Evolutionary conservation across 2,888 invertebrate genomes (phyloP), one percentile per base, ranked within the genome.

Genomic region (Troilus luridus): DNA sequence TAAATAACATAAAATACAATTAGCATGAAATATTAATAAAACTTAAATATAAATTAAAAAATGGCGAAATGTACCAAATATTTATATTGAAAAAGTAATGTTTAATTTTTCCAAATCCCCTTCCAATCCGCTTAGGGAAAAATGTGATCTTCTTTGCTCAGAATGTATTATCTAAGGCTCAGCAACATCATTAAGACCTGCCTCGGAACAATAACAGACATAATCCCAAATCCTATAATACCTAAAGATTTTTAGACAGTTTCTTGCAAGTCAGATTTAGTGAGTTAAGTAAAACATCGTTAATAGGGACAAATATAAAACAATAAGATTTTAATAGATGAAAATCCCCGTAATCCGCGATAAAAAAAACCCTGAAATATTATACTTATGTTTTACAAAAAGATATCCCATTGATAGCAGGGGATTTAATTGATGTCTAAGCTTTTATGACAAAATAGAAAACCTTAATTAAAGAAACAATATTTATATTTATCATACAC

Each of bases 121-220:
- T 17, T 41, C 72, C 41, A 14, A 77, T 77, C 72, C 72, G 72
- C 72, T 77, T 17, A 24, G 17, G 9, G n/a, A 24, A 77, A 77
- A 77, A 41, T 77, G 72, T 77, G 72, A 77, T 77, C 27, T 27
- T 77, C 72, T 77, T 77, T 41, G 17, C 72, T 77, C 11, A 24
- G 19, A 77, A 41, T 41, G 27, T 77, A 77, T 77, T 77, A 41
- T 77, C 72, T 8, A 41, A 41, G 72, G 27, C 19, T 8, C 9
- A 77, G 72, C 27, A 14, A 77, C 41, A 77, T 27, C 8, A 77
- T 67, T 12, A 24, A 0, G 24, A 19, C 7, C 27, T 77, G 7
- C 27, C 9, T 17, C 0, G 7, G 17, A 77, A 77, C 27, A 77
- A 77, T 77, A 77, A 77, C 72, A 17, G 72, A 7, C 7, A 27